Evolutionary conservation across 2,797 vertebrate species (phyloP).

Genomic region (Choloepus didactylus): DNA sequence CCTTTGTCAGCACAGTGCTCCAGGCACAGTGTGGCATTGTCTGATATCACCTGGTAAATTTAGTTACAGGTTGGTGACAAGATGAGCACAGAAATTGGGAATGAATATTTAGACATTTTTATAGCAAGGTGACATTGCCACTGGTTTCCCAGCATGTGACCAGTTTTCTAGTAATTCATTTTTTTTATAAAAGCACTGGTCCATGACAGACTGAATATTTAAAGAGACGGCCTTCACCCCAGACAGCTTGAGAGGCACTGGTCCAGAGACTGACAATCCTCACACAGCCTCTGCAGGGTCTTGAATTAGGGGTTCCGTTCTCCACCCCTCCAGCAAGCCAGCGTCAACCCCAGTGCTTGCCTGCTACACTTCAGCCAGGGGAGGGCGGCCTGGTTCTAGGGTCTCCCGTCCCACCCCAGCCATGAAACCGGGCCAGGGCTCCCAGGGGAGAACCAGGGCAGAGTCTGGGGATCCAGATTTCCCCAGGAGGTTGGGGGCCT

Average conservation of each 20-base stretch:
- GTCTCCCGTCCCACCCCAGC: not conserved
- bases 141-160: not conserved
- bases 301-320: not conserved
- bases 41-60: not conserved
- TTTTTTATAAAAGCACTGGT: constrained; percentile 25
- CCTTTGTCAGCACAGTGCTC: not conserved
- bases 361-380: not conserved
- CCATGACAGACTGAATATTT: not conserved
- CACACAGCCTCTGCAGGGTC: not conserved
- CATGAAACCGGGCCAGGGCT: not conserved
- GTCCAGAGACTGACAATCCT: not conserved
- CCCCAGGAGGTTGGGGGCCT: not conserved
- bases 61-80: not conserved
- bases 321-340: not conserved
- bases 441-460: not conserved
- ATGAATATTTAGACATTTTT: not conserved
- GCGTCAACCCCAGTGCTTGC: not conserved
- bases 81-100: not conserved
- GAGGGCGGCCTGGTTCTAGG: not conserved
- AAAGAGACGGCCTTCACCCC: not conserved
- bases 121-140: not conserved
- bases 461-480: not conserved
- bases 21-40: not conserved
- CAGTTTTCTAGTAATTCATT: constrained; percentile 14
- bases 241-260: not conserved